Conservation (phyloP, 2,888 invertebrate species). For the Hofmannophila pseudospretella region DNA sequence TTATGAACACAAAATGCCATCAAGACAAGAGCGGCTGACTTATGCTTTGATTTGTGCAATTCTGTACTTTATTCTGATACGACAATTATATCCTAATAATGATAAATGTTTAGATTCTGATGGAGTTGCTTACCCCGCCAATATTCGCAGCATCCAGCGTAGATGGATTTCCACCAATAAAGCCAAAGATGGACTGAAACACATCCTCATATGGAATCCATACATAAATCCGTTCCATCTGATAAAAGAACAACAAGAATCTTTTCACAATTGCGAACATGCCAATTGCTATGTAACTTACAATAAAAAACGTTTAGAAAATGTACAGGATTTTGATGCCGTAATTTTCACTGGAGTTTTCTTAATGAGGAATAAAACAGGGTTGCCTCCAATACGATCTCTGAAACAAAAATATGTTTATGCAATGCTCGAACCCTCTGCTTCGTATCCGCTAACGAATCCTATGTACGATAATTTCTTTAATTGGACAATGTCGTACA, state of each 20-base stretch:
- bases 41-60: too few species aligned
- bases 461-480: slow-evolving; percentile 24
- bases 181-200: not conserved
- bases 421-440: slow-evolving; percentile 27
- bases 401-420: slow-evolving; percentile 27
- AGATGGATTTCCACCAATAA: too few species aligned
- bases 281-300: slow-evolving; percentile 23
- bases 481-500: slow-evolving; percentile 32
- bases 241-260: slow-evolving; percentile 3
- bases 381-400: not conserved
- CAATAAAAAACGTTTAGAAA: slow-evolving; percentile 11
- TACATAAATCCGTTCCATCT: slow-evolving; percentile 2
- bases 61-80: too few species aligned
- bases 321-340: slow-evolving; percentile 31
- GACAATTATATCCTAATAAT: too few species aligned
- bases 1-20: too few species aligned
- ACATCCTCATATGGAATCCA: not conserved
- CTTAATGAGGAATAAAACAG: slow-evolving; percentile 23
- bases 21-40: too few species aligned
- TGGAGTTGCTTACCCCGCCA: too few species aligned
- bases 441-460: slow-evolving; percentile 24
- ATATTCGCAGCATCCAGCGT: too few species aligned
- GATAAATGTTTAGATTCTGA: too few species aligned
- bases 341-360: slow-evolving; percentile 27
- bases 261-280: slow-evolving; percentile 13